Percentiles rank a stretch among this genome's conserved stretches.
These are phyloP conservation scores for Lomographa bimaculata DNA, from an alignment of 2,888 invertebrate species.

Conservation along the genomic window DNA sequence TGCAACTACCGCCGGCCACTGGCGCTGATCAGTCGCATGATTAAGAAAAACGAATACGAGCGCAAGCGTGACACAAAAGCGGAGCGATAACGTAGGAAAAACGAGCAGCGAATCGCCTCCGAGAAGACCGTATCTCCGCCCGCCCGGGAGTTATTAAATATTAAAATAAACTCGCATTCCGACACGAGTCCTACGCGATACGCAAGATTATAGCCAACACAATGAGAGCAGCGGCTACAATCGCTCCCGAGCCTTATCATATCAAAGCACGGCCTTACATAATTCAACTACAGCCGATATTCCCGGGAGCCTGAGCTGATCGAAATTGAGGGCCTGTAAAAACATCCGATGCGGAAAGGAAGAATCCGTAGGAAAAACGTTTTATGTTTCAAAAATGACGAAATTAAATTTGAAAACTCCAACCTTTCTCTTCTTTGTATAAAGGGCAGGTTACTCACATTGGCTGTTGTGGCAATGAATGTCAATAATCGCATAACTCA, in stretches of 20 bases:
- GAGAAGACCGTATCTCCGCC: slow-evolving; percentile 74
- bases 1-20: slow-evolving; percentile 54
- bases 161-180: slow-evolving; percentile 83
- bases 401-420: too few species aligned
- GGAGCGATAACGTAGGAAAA: slow-evolving; percentile 74
- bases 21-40: slow-evolving; percentile 64
- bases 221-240: slow-evolving; percentile 73
- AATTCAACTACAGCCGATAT: slow-evolving; percentile 62
- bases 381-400: slow-evolving; percentile 11
- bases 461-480: slow-evolving; percentile 40
- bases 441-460: slow-evolving; percentile 29
- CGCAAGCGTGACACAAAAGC: slow-evolving; percentile 79
- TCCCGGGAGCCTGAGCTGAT: slow-evolving; percentile 50
- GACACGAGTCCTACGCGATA: slow-evolving; percentile 79
- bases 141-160: slow-evolving; percentile 81
- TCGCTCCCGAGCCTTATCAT: slow-evolving; percentile 74
- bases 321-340: slow-evolving; percentile 57
- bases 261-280: slow-evolving; percentile 72
- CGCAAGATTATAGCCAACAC: slow-evolving; percentile 77
- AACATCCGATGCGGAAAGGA: slow-evolving; percentile 42
- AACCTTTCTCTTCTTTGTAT: too few species aligned
- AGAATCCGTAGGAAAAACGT: slow-evolving; percentile 29
- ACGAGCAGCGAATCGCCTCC: slow-evolving; percentile 73
- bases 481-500: slow-evolving; percentile 65
- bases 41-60: slow-evolving; percentile 74